Evolutionary conservation across 2,888 invertebrate species (phyloP).

Genomic region (Plagodis dolabraria): DNA sequence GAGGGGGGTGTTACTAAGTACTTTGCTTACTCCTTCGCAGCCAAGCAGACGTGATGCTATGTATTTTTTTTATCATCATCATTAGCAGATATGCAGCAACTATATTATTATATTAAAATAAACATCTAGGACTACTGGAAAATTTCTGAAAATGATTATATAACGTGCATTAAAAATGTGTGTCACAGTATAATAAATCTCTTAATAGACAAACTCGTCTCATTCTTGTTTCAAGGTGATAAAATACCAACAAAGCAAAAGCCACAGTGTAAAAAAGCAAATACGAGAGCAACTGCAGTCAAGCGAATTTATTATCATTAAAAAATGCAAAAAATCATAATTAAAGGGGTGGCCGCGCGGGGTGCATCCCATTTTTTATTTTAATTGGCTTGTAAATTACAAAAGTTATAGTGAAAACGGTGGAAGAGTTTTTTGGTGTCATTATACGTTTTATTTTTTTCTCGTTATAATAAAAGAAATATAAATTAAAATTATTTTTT

Average conservation of each 20-base stretch:
- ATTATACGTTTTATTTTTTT: constrained; percentile 48
- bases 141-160: too few relatives aligned
- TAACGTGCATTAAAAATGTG: background rate
- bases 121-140: too few relatives aligned
- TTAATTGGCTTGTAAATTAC: constrained; percentile 83
- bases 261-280: constrained; percentile 48
- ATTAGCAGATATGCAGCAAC: too few relatives aligned
- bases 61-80: too few relatives aligned
- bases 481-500: constrained; percentile 1
- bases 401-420: constrained; percentile 76
- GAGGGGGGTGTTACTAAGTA: too few relatives aligned
- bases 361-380: constrained; percentile 81
- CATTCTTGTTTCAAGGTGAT: constrained; percentile 22
- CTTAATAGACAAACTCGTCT: constrained; percentile 15
- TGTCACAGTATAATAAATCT: constrained; percentile 13
- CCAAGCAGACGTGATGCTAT: too few relatives aligned
- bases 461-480: constrained; percentile 13
- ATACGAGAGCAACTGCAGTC: constrained; percentile 56
- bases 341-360: constrained; percentile 75
- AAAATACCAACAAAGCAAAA: constrained; percentile 25
- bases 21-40: too few relatives aligned
- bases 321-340: constrained; percentile 82
- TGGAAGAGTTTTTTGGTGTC: constrained; percentile 59
- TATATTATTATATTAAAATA: too few relatives aligned
- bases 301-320: constrained; percentile 80